Evolutionary conservation across 2,888 invertebrate genomes (phyloP).

Genomic region (Yponomeuta sedellus): DNA sequence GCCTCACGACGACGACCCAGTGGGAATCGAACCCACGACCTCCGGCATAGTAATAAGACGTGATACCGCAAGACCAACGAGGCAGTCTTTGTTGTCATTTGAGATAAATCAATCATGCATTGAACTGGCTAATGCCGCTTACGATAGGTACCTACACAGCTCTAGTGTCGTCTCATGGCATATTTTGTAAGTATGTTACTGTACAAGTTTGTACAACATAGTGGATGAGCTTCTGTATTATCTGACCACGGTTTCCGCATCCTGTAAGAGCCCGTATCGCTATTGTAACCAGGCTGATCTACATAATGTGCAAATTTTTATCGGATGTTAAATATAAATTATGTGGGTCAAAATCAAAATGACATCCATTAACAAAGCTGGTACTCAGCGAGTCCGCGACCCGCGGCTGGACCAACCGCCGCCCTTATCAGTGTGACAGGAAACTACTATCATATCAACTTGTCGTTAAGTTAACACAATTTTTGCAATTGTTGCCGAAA

Average conservation of each 20-base stretch:
- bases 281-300: background rate
- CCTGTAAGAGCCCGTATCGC: background rate
- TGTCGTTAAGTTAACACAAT: conserved; percentile 71
- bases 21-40: too few species aligned
- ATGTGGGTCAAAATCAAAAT: conserved; percentile 75
- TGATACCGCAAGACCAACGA: too few species aligned
- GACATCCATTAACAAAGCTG: conserved; percentile 66
- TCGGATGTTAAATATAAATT: conserved; percentile 10
- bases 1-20: too few species aligned
- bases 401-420: conserved; percentile 47
- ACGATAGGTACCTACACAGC: too few species aligned
- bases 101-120: too few species aligned
- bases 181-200: too few species aligned
- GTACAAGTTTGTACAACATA: background rate
- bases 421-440: conserved; percentile 63
- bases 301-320: conserved; percentile 1
- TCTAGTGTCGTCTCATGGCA: too few species aligned
- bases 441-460: conserved; percentile 59
- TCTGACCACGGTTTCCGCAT: background rate
- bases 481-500: conserved; percentile 75
- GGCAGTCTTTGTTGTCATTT: too few species aligned
- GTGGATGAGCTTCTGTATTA: background rate
- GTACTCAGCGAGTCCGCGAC: conserved; percentile 50
- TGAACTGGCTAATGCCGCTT: too few species aligned
- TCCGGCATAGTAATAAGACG: too few species aligned